Evolutionary conservation across 2,113 vertebrate genomes (phyloP).

Genomic region (Apaloderma vittatum): DNA sequence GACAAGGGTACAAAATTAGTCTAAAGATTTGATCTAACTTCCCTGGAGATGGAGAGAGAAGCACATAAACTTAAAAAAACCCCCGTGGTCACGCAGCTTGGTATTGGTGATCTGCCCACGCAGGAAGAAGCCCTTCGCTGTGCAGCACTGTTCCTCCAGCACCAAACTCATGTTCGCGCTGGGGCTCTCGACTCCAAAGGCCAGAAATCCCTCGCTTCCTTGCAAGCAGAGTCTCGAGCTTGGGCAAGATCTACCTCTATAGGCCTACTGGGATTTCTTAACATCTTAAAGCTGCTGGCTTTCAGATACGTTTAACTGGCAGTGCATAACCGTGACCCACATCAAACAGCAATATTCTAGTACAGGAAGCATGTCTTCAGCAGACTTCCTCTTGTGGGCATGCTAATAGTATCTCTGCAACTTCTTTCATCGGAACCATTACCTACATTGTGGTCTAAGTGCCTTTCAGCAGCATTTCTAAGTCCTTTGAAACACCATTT

Average conservation of each 20-base stretch:
- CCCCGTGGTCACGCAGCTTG: not conserved
- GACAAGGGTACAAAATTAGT: not conserved
- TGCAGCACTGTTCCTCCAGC: not conserved
- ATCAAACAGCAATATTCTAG: not conserved
- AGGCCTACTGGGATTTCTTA: not conserved
- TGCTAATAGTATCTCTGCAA: not conserved
- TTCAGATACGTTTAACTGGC: not conserved
- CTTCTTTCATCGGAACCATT: not conserved
- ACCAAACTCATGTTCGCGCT: accelerated
- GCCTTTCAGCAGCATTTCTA: not conserved
- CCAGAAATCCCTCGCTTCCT: not conserved
- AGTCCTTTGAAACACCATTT: not conserved
- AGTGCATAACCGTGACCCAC: accelerated
- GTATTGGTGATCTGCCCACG: accelerated
- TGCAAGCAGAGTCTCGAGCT: not conserved
- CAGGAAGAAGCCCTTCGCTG: not conserved
- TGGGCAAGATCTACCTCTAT: not conserved
- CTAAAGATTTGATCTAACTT: not conserved
- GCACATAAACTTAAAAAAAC: not conserved
- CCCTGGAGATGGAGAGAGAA: not conserved
- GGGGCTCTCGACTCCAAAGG: not conserved
- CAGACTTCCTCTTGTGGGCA: not conserved
- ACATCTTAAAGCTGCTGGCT: not conserved
- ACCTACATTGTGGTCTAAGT: accelerated
- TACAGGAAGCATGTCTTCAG: not conserved